Evolutionary conservation across 2,888 invertebrate species (phyloP).

Genomic region (Chesias legatella): DNA sequence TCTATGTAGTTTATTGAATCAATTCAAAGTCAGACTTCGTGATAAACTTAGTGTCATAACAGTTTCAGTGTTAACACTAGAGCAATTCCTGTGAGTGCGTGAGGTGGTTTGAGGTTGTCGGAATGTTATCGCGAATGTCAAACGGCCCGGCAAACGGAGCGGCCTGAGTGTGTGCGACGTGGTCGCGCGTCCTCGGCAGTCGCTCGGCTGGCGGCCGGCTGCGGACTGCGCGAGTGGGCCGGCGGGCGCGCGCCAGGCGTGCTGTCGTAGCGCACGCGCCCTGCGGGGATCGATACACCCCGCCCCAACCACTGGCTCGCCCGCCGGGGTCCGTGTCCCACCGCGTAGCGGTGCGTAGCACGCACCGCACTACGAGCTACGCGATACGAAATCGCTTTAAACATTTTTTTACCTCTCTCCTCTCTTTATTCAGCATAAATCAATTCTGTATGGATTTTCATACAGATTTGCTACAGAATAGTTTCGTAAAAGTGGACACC

Average conservation of each 20-base stretch:
- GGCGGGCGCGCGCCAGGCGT: slow-evolving; percentile 49
- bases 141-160: slow-evolving; percentile 55
- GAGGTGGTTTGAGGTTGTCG: slow-evolving; percentile 63
- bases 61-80: slow-evolving; percentile 51
- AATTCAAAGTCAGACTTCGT: slow-evolving; percentile 30
- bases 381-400: slow-evolving; percentile 29
- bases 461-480: no score
- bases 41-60: slow-evolving; percentile 35
- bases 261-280: slow-evolving; percentile 68
- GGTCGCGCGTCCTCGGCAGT: slow-evolving; percentile 45
- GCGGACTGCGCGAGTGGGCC: slow-evolving; percentile 69
- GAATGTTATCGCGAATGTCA: slow-evolving; percentile 68
- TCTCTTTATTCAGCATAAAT: slow-evolving; percentile 37
- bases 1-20: slow-evolving; percentile 32
- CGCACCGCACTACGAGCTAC: slow-evolving; percentile 27
- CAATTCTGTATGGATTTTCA: slow-evolving; percentile 25
- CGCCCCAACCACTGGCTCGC: slow-evolving; percentile 59
- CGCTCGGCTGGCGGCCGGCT: slow-evolving; percentile 69
- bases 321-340: slow-evolving; percentile 48
- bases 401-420: no score
- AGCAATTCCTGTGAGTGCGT: slow-evolving; percentile 62
- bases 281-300: slow-evolving; percentile 74
- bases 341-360: slow-evolving; percentile 34
- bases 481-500: slow-evolving; percentile 8
- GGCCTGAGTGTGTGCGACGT: slow-evolving; percentile 28